These are phyloP conservation scores for roundworm (Caenorhabditis elegans) DNA, from an alignment of 1,140 invertebrate genomes.

Conservation along the genomic window DNA sequence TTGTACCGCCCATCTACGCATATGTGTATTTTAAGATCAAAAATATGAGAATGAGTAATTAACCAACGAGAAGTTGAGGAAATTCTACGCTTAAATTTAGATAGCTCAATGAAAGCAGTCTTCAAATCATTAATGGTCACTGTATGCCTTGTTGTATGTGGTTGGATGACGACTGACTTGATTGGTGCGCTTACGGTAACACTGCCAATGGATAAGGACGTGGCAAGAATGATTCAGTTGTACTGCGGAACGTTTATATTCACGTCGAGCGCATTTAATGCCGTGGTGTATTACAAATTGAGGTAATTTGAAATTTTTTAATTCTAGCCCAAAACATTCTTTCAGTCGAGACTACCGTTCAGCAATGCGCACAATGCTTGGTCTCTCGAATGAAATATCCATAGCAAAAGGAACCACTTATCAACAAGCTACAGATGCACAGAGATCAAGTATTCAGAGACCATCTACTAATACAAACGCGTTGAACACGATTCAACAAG, in stretches of 20 bases:
- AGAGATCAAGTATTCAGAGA: not conserved
- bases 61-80: too few species aligned
- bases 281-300: not conserved
- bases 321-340: too few species aligned
- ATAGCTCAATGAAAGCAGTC: not conserved
- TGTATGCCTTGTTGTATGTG: not conserved
- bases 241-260: slow-evolving; percentile 5
- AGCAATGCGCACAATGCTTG: not conserved
- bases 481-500: not conserved
- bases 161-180: not conserved
- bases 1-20: not conserved
- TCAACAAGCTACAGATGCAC: not conserved
- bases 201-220: not conserved
- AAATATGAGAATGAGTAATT: not conserved
- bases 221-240: not conserved
- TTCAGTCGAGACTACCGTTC: not conserved
- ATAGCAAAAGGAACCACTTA: not conserved
- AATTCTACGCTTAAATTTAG: too few species aligned
- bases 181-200: not conserved
- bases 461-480: not conserved
- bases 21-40: not conserved
- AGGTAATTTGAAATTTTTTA: not conserved
- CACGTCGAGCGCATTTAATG: not conserved
- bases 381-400: not conserved
- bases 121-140: not conserved